Percentiles rank a stretch among this genome's conserved stretches.
Evolutionary conservation across 2,797 vertebrate genomes (phyloP).

Genomic region (Fundulus diaphanus): DNA sequence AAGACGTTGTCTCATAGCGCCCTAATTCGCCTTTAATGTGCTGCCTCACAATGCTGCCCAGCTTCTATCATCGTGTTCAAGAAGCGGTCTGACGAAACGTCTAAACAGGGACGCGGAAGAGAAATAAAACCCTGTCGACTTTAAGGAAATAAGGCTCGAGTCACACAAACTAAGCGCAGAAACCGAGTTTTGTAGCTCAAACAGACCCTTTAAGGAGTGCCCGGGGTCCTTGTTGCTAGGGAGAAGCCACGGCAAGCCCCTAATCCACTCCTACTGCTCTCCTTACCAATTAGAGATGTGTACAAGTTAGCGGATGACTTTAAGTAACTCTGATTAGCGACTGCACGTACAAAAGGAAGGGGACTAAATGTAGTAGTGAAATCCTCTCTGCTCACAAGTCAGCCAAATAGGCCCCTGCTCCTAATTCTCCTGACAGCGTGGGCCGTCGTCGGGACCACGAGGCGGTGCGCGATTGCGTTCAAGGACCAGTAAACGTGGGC

Average conservation of each 20-base stretch:
- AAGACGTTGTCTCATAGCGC: constrained; percentile 56
- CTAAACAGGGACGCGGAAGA: not conserved
- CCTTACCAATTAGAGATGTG: constrained; percentile 80
- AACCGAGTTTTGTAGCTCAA: constrained; percentile 21
- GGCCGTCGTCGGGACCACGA: constrained; percentile 51
- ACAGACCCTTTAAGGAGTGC: constrained; percentile 57
- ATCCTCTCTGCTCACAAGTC: constrained; percentile 76
- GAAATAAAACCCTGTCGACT: not conserved
- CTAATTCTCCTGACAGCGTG: constrained; percentile 65
- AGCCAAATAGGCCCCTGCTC: constrained; percentile 62
- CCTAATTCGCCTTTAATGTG: constrained; percentile 61
- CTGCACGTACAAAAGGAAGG: constrained; percentile 69
- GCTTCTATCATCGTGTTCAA: constrained; percentile 22
- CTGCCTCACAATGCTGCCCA: constrained; percentile 44
- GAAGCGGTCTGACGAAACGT: not conserved
- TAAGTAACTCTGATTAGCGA: constrained; percentile 82
- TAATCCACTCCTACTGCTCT: constrained; percentile 80
- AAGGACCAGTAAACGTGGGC: constrained; percentile 19
- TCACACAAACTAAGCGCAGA: constrained; percentile 21
- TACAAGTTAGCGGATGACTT: constrained; percentile 80
- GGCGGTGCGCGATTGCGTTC: constrained; percentile 17
- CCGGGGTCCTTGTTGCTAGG: constrained; percentile 79
- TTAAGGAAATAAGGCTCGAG: constrained; percentile 16
- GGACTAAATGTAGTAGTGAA: constrained; percentile 77
- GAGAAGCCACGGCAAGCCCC: constrained; percentile 72